Evolutionary conservation across 2,888 invertebrate genomes (phyloP), one percentile per base, ranked within the genome.

Genomic region (Hartigia nigra): DNA sequence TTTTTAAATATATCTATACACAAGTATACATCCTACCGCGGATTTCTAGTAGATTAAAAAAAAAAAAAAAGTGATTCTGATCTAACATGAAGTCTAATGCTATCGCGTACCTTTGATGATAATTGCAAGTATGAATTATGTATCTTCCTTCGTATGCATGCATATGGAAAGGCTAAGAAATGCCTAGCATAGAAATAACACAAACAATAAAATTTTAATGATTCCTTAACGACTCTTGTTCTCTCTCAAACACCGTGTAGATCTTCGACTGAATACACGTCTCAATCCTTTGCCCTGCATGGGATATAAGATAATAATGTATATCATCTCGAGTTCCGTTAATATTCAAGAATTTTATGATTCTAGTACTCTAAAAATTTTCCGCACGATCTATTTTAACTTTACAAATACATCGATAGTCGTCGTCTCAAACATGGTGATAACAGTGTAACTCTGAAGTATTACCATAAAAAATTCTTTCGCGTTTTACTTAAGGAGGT

Each of bases 181-280:
- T 31, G 12, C 31, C 35, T 77, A 31, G n/a, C 74, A 37, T 74
- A 31, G 12, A 75, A 69, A 69, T 36, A 37, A 31, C 74, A 70
- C 32, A 55, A 69, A 23, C 70, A 74, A 23, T 75, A 70, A 31
- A 12, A 35, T 37, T 78, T 69, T 23, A 69, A 75, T 31, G 75
- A 69, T 36, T 9, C 31, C 72, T 32, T 31, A 31, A 72, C 31
- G 72, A 32, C 72, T 69, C 74, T 39, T 9, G 14, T 32, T 32
- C 31, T 23, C 23, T 5, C 9, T 9, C 23, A 9, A 55, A 0
- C 39, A 55, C 5, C 39, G 23, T 55, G 39, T 23, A 5, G 14
- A 55, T 23, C 14, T 55, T 55, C 9, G 23, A 55, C 39, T 9
- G 39, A 14, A 5, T 39, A 2, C 0, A 39, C 14, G 23, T 4